phyloP scores from a whole-genome alignment of 2,888 invertebrate genomes.

The Andrena fulva region DNA sequence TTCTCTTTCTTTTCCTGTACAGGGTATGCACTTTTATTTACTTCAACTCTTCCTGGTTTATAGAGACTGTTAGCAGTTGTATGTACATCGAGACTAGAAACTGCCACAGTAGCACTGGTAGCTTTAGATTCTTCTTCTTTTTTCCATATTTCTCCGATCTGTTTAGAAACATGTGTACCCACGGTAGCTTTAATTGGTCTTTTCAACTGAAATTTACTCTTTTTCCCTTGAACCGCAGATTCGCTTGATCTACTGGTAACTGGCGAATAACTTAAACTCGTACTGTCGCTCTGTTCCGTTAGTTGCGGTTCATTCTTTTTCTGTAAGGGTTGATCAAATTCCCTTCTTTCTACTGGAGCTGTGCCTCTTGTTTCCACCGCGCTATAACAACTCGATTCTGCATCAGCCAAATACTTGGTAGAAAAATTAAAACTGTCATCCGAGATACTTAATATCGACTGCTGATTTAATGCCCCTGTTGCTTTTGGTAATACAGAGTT shows the following conservation, averaged over 20 bases:
- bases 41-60: constrained; percentile 23
- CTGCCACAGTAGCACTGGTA: neutral
- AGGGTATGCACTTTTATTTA: neutral
- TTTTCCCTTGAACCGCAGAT: constrained; percentile 59
- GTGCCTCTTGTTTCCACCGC: neutral
- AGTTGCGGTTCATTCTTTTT: constrained; percentile 13
- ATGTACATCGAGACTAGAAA: constrained; percentile 12
- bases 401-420: neutral
- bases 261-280: constrained; percentile 7
- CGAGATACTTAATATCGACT: constrained; percentile 34
- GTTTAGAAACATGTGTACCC: constrained; percentile 69
- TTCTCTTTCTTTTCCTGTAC: constrained; percentile 2
- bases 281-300: constrained; percentile 13
- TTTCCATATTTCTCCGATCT: constrained; percentile 76
- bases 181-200: constrained; percentile 79
- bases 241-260: constrained; percentile 23
- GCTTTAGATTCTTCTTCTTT: constrained; percentile 60
- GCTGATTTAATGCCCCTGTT: neutral
- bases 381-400: constrained; percentile 15
- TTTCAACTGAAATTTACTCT: constrained; percentile 78
- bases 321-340: neutral
- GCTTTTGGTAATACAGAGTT: neutral
- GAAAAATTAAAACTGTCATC: constrained; percentile 24
- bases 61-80: neutral
- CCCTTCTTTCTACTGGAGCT: neutral